phyloP scores from a whole-genome alignment of 2,888 invertebrate species.

The Idaea straminata region DNA sequence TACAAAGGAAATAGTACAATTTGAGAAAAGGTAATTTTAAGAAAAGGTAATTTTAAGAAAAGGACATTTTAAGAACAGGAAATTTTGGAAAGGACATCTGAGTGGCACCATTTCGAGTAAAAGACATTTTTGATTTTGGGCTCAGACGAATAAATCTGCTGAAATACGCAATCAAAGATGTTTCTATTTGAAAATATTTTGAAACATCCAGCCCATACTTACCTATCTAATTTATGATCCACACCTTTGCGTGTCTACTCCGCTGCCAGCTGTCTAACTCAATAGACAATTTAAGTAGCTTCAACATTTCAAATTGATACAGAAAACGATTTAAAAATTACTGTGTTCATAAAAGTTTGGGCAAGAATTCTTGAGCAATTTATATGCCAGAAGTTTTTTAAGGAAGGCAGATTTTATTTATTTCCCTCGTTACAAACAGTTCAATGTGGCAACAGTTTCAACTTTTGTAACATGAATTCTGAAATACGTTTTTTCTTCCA shows the following conservation, averaged over 20 bases:
- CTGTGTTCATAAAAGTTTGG: background rate
- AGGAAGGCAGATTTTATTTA: background rate
- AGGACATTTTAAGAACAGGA: no score
- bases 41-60: no score
- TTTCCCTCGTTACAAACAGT: background rate
- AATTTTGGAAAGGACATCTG: no score
- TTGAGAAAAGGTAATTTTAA: no score
- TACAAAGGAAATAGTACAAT: no score
- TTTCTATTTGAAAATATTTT: background rate
- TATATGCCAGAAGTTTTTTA: background rate
- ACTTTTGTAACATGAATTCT: background rate
- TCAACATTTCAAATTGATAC: background rate
- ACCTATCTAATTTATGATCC: background rate
- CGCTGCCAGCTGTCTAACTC: background rate
- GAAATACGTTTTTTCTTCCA: background rate
- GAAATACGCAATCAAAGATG: no score
- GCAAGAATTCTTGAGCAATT: background rate
- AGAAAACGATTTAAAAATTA: slow-evolving; percentile 1
- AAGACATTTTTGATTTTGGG: no score
- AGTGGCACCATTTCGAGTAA: no score
- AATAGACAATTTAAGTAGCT: background rate
- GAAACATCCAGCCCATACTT: background rate
- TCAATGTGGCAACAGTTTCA: slow-evolving; percentile 1
- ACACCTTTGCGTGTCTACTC: background rate
- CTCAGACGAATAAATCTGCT: no score